Conservation (phyloP, 2,888 invertebrate species). For the Tupiocoris notatus region DNA sequence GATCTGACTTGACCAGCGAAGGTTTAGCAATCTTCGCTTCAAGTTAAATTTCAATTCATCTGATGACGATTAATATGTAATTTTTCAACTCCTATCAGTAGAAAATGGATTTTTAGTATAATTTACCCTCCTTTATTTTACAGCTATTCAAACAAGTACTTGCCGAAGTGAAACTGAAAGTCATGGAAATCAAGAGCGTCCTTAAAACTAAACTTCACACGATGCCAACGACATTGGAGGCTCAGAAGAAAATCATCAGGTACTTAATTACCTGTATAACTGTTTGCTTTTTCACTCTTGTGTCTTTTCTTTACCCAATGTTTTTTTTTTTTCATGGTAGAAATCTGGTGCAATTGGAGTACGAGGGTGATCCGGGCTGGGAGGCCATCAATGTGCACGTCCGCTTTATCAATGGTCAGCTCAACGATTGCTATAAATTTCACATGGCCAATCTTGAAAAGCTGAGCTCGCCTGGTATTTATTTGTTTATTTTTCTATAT, state of each 20-base stretch:
- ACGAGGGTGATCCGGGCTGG: conserved; percentile 92
- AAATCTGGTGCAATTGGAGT: conserved; percentile 71
- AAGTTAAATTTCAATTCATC: too few species aligned
- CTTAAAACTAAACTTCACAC: conserved; percentile 80
- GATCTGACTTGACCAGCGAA: too few species aligned
- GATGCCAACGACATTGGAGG: conserved; percentile 88
- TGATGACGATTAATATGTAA: too few species aligned
- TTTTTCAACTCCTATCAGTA: too few species aligned
- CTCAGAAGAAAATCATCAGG: conserved; percentile 92
- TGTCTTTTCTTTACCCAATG: neutral
- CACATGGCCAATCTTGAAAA: conserved; percentile 56
- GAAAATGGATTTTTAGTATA: too few species aligned
- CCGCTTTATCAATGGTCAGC: conserved; percentile 69
- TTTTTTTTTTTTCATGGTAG: too few species aligned
- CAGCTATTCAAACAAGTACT: conserved; percentile 84
- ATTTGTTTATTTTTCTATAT: neutral
- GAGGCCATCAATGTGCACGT: conserved; percentile 84
- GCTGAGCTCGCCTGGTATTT: conserved; percentile 28
- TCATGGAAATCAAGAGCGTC: conserved; percentile 75
- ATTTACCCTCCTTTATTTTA: too few species aligned
- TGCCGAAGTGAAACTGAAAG: conserved; percentile 85
- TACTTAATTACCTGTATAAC: conserved; percentile 51
- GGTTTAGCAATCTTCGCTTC: too few species aligned
- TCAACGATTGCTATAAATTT: conserved; percentile 66
- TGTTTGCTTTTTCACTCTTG: neutral